Evolutionary conservation across 2,113 vertebrate species (phyloP), one percentile per base, ranked within the genome.

Genomic region (Hystrix brachyura): DNA sequence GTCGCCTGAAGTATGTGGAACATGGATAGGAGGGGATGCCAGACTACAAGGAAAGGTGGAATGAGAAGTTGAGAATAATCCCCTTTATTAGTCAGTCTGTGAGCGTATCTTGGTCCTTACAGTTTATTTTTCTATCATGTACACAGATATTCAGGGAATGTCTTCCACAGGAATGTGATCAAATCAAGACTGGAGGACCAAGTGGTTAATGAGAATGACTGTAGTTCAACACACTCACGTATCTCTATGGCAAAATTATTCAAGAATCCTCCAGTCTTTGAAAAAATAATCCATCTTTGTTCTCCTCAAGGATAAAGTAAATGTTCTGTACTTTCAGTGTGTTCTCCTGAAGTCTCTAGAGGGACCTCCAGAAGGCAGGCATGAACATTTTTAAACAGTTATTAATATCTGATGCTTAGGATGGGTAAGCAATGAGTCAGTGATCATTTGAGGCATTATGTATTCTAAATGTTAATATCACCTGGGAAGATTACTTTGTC

Each of bases 381-480:
- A 91, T 87, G 72, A 86, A 91, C 94, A 64, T 80, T 85, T 95
- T 80, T 51, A 96, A 94, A 51, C 95, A 84, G 38, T 81, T 96
- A 93, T 97, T 97, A 94, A 81, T 97, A 96, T 67, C 69, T 91
- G 81, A 71, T 87, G 57, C 83, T 96, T 97, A 65, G 55, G 55
- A 95, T 84, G 91, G 94, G 83, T 90, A 93, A 96, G 88, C 51
- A 93, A 69, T 57, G 92, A 64, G 51, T 79, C 71, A 23, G 43
- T 29, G 74, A 79, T 91, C 87, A 81, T 51, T 64, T 76, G 90
- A 96, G 46, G 55, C 9, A 65, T 72, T 94, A 46, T 90, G 69
- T 91, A 94, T 97, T 97, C 94, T 91, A 95, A 97, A 93, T 97
- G 88, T 97, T 98, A 97, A 96, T 97, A 93, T 82, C 96, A 90